These are phyloP conservation scores for Heterodera carotae DNA, from an alignment of 1,140 invertebrate genomes.

Conservation along the genomic window DNA sequence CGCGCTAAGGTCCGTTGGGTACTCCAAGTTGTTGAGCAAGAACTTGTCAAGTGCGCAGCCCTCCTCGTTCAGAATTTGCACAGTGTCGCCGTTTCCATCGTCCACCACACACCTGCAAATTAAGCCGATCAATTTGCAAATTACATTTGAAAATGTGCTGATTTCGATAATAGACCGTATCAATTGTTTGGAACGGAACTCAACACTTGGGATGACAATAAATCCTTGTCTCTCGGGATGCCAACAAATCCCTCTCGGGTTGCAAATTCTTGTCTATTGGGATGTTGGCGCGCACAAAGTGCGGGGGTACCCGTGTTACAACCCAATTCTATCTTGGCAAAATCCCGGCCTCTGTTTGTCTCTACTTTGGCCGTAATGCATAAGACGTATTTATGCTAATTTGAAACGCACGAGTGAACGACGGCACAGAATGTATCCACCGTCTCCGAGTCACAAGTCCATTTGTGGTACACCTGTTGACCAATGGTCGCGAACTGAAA, in stretches of 20 bases:
- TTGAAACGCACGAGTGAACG: slow-evolving; percentile 60
- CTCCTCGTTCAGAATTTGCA: slow-evolving; percentile 65
- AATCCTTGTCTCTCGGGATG: no score
- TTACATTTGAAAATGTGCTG: no score
- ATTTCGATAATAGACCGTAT: no score
- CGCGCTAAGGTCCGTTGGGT: slow-evolving; percentile 63
- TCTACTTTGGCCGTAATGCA: no score
- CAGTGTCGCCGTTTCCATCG: slow-evolving; percentile 64
- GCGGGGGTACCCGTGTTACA: no score
- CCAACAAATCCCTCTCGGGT: no score
- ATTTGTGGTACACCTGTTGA: slow-evolving; percentile 66
- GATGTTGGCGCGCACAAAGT: no score
- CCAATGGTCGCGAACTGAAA: slow-evolving; percentile 64
- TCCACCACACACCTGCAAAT: slow-evolving; percentile 53
- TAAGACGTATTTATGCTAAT: not conserved
- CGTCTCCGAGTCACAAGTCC: slow-evolving; percentile 66
- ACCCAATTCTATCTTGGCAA: no score
- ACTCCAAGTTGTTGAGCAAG: slow-evolving; percentile 64
- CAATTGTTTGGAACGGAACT: no score
- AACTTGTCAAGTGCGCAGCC: slow-evolving; percentile 65
- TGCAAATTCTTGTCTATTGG: no score
- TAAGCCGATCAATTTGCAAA: not conserved
- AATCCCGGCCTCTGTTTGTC: no score
- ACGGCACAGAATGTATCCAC: slow-evolving; percentile 65
- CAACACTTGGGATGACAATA: no score